A percentile compares a stretch with the other conserved stretches of the same genome.
Evolutionary conservation across 2,797 vertebrate genomes (phyloP).

Genomic region (Menidia menidia): DNA sequence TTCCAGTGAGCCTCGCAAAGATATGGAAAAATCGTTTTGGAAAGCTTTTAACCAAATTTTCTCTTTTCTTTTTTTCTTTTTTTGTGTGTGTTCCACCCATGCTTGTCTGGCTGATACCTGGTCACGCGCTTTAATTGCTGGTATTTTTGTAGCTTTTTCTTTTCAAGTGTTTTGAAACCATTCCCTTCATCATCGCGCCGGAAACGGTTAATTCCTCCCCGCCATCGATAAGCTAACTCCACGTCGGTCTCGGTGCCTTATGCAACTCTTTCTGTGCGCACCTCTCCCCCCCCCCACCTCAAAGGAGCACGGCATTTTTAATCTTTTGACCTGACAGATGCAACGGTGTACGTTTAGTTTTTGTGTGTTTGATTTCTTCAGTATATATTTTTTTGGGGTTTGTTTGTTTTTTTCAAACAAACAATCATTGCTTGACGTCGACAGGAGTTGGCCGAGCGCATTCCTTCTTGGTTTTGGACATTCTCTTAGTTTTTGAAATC

Average conservation of each 20-base stretch:
- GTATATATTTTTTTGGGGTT: not conserved
- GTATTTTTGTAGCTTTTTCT: conserved; percentile 41
- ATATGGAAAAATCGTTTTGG: not conserved
- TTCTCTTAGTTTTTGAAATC: conserved; percentile 72
- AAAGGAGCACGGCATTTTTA: conserved; percentile 68
- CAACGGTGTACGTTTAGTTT: conserved; percentile 40
- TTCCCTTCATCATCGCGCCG: not conserved
- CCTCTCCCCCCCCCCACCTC: conserved; percentile 84
- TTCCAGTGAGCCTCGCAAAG: conserved; percentile 8
- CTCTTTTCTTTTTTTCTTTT: conserved; percentile 56
- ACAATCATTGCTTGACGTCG: conserved; percentile 26
- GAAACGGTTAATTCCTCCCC: conserved; percentile 14
- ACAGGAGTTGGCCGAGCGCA: conserved; percentile 14
- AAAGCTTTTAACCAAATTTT: conserved; percentile 71
- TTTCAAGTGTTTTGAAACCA: conserved; percentile 18
- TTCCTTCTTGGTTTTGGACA: conserved; percentile 31
- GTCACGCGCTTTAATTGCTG: conserved; percentile 37
- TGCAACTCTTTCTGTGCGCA: conserved; percentile 79
- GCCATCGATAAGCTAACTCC: conserved; percentile 82
- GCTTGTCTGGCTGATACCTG: not conserved
- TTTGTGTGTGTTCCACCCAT: conserved; percentile 18
- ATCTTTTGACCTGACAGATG: conserved; percentile 53
- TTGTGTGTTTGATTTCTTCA: conserved; percentile 10
- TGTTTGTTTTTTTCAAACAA: conserved; percentile 9
- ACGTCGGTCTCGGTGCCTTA: conserved; percentile 90